Conservation (phyloP, 2,797 vertebrate genomes). For the Malacoraja senta region DNA sequence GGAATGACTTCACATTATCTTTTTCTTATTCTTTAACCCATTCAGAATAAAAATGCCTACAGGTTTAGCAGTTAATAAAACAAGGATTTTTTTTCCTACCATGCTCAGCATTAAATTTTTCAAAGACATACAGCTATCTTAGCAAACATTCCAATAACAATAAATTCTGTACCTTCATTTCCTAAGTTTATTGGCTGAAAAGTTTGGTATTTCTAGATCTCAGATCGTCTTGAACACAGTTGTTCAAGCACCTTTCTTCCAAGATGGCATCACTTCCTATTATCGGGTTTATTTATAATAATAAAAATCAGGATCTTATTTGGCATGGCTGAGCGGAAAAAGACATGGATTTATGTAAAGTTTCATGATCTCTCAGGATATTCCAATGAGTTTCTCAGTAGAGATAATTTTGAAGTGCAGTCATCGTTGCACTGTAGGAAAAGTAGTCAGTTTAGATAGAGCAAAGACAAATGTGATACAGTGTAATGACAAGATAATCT, state of each 20-base stretch:
- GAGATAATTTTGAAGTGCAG: too few species aligned
- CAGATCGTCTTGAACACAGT: not conserved
- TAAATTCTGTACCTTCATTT: not conserved
- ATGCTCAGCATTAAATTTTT: not conserved
- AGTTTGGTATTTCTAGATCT: not conserved
- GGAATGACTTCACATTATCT: not conserved
- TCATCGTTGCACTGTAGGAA: too few species aligned
- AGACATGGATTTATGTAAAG: too few species aligned
- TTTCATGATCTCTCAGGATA: too few species aligned
- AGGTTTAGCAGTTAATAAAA: not conserved
- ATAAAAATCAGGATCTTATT: too few species aligned
- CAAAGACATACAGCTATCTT: not conserved
- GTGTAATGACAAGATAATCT: too few species aligned
- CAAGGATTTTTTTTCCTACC: not conserved
- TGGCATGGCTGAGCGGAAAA: too few species aligned
- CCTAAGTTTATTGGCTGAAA: not conserved
- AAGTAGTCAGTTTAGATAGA: too few species aligned
- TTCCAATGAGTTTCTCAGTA: too few species aligned
- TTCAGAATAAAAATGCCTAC: not conserved
- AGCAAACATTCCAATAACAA: not conserved
- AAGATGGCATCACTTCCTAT: not conserved
- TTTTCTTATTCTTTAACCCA: constrained; percentile 6
- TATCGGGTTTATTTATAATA: not conserved
- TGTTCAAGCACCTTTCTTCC: not conserved
- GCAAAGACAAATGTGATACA: too few species aligned